These are phyloP conservation scores for Periophthalmodon schlosseri DNA, from an alignment of 2,113 vertebrate genomes.

Conservation along the genomic window DNA sequence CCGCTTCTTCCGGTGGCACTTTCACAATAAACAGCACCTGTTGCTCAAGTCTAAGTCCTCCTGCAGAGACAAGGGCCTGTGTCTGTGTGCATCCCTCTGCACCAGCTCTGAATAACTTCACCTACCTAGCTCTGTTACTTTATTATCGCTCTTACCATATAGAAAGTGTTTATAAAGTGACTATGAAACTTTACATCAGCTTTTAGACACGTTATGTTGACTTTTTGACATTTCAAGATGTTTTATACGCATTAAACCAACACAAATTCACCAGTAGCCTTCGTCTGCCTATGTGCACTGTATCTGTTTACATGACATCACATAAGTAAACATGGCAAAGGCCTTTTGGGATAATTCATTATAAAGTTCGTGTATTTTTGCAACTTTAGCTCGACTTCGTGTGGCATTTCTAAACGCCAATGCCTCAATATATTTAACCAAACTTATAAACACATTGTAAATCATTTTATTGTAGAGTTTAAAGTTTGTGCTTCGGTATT, in stretches of 20 bases:
- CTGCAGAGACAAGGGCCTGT: neutral
- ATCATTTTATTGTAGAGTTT: neutral
- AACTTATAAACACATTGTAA: neutral
- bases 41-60: slow-evolving; percentile 18
- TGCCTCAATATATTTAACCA: neutral
- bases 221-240: neutral
- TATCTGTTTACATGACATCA: neutral
- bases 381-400: neutral
- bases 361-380: neutral
- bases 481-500: neutral
- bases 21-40: slow-evolving; percentile 67
- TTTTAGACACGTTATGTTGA: too few species aligned
- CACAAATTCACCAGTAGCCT: too few species aligned
- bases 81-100: too few species aligned
- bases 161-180: too few species aligned
- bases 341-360: neutral
- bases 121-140: too few species aligned
- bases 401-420: neutral
- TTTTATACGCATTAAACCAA: neutral
- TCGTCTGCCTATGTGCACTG: neutral
- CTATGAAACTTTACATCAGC: too few species aligned
- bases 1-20: neutral
- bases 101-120: too few species aligned
- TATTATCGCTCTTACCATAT: too few species aligned
- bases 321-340: neutral